phyloP scores from a whole-genome alignment of 1,140 invertebrate genomes.

The Druon quercuslanigerum region DNA sequence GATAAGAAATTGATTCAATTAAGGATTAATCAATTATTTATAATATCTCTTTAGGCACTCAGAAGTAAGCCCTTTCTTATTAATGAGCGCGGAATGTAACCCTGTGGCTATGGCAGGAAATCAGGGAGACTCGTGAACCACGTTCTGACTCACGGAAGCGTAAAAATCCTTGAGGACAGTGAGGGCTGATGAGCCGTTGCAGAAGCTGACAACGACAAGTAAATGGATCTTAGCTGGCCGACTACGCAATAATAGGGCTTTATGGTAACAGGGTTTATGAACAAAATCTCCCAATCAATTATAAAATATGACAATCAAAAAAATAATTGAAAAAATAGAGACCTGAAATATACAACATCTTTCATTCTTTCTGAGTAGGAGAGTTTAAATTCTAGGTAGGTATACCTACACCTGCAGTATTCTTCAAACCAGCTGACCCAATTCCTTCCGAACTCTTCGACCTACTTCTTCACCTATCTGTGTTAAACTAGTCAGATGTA shows the following conservation, averaged over 20 bases:
- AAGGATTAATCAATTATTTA: constrained; percentile 11
- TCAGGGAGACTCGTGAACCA: background rate
- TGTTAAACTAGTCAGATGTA: constrained; percentile 49
- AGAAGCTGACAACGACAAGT: constrained; percentile 6
- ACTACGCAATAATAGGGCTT: background rate
- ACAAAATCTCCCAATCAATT: background rate
- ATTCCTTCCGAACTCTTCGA: constrained; percentile 52
- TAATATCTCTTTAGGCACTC: background rate
- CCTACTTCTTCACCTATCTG: constrained; percentile 19
- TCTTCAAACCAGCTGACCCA: constrained; percentile 65
- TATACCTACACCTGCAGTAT: constrained; percentile 61
- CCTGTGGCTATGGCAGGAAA: constrained; percentile 3
- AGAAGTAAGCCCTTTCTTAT: background rate
- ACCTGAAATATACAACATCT: background rate
- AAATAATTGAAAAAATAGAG: background rate
- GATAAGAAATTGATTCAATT: too few species aligned
- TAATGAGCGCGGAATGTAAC: background rate
- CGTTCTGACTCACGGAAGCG: constrained; percentile 24
- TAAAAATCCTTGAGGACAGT: constrained; percentile 19
- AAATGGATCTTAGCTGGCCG: background rate
- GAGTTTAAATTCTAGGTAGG: background rate
- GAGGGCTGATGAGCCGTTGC: constrained; percentile 11
- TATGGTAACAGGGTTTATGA: background rate
- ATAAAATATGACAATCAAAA: background rate
- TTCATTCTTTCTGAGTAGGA: background rate